These are phyloP conservation scores for Xiphydria camelus DNA, from an alignment of 2,888 invertebrate species.

Conservation along the genomic window DNA sequence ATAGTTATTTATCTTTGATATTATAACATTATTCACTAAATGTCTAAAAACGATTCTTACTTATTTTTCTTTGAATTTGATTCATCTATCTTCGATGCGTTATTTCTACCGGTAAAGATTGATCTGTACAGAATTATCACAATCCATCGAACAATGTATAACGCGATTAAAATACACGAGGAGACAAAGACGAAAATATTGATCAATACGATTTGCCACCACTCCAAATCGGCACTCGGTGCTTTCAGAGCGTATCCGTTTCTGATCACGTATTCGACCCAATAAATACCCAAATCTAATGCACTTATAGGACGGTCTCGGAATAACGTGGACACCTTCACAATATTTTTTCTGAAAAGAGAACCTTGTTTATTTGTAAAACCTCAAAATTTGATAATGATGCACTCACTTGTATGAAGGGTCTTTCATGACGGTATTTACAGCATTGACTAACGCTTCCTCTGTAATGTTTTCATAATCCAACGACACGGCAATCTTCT, in stretches of 20 bases:
- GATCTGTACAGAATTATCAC: too few relatives aligned
- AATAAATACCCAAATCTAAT: constrained; percentile 36
- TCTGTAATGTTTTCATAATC: constrained; percentile 31
- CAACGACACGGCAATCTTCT: constrained; percentile 39
- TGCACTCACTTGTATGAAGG: constrained; percentile 38
- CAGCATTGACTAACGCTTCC: constrained; percentile 34
- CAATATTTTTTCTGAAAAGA: neutral
- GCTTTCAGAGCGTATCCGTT: constrained; percentile 35
- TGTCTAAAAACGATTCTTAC: too few relatives aligned
- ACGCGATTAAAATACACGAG: too few relatives aligned
- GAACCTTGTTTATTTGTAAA: neutral
- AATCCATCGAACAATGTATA: too few relatives aligned
- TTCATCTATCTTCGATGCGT: too few relatives aligned
- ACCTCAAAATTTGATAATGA: neutral
- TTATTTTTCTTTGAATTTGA: too few relatives aligned
- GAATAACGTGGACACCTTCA: constrained; percentile 18
- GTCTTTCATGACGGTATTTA: constrained; percentile 37
- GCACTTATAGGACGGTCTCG: constrained; percentile 40
- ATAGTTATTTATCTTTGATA: too few relatives aligned
- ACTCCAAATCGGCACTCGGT: constrained; percentile 28
- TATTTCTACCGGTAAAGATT: too few relatives aligned
- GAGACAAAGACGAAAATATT: constrained; percentile 37
- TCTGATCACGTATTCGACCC: constrained; percentile 45
- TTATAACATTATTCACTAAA: too few relatives aligned
- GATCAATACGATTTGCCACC: constrained; percentile 39